Evolutionary conservation across 37 sponge, comb jelly and placozoan genomes (phyloP).

Genomic region (Ianthella basta): DNA sequence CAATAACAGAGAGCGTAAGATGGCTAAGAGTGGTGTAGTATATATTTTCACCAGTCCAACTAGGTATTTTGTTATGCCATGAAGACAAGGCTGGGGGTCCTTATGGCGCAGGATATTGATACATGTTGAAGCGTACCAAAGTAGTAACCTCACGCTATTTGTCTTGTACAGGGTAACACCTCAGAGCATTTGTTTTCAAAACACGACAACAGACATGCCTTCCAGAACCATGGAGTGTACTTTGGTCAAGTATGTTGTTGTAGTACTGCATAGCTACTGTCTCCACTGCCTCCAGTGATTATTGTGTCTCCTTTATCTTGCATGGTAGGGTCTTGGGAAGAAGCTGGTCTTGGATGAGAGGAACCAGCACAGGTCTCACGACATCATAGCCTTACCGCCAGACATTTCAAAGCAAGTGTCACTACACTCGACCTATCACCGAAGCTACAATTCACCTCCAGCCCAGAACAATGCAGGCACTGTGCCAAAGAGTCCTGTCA

Average conservation of each 20-base stretch:
- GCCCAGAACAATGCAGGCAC: neutral
- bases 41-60: no score
- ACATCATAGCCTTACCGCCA: constrained; percentile 38
- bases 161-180: constrained; percentile 30
- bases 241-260: constrained; percentile 58
- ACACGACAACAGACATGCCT: constrained; percentile 80
- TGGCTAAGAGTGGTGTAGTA: no score
- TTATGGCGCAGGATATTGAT: no score
- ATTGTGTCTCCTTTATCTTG: neutral
- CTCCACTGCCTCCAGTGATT: no score
- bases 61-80: no score
- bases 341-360: constrained; percentile 32
- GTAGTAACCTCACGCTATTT: neutral
- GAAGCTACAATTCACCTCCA: no score
- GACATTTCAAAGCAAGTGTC: neutral
- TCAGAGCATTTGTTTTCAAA: constrained; percentile 58
- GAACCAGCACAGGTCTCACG: constrained; percentile 64
- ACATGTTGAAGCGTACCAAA: neutral
- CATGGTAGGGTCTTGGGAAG: constrained; percentile 56
- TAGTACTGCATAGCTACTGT: no score
- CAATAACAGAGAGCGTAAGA: no score
- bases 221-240: constrained; percentile 57
- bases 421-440: neutral
- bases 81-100: no score
- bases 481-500: neutral